Conservation (phyloP, 2,113 vertebrate genomes). For the Panthera uncia region DNA sequence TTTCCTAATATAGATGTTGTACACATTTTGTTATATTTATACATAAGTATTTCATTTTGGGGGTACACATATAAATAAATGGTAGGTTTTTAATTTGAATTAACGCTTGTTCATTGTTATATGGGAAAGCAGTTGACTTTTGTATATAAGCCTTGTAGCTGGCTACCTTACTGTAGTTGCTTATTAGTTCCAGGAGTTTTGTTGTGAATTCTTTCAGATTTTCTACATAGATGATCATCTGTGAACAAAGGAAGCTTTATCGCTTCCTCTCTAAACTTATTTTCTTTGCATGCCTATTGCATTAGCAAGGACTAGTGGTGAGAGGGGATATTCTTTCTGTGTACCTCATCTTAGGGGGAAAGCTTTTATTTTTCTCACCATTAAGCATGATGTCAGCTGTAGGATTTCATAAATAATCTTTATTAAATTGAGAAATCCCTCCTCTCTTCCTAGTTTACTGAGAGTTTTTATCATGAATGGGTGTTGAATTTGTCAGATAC, state of each 20-base stretch:
- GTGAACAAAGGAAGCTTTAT: background rate
- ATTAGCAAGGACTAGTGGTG: background rate
- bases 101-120: background rate
- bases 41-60: background rate
- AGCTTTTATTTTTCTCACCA: background rate
- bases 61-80: background rate
- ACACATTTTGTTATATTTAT: background rate
- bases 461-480: background rate
- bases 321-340: background rate
- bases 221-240: background rate
- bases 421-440: background rate
- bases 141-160: background rate
- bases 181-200: background rate
- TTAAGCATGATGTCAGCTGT: background rate
- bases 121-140: background rate
- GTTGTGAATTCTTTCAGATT: background rate
- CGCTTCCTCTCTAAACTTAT: background rate
- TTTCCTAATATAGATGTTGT: background rate
- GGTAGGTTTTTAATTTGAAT: background rate
- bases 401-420: background rate
- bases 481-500: background rate
- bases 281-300: background rate
- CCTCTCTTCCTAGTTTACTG: background rate
- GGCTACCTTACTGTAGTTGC: background rate
- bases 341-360: background rate